Conservation (phyloP, 2,888 invertebrate species). For the Kuschelorhynchus macadamiae region DNA sequence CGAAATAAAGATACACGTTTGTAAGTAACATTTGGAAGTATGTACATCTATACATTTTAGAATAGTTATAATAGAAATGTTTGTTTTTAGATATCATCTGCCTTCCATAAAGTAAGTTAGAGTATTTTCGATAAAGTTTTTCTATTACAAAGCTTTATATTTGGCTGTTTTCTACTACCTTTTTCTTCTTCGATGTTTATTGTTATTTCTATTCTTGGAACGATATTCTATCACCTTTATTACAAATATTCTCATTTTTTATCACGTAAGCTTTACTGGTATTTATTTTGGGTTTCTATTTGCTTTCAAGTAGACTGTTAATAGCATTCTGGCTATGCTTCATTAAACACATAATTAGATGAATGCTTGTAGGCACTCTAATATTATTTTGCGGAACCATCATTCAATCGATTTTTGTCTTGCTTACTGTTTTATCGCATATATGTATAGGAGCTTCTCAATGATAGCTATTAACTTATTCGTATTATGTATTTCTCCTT, state of each 20-base stretch:
- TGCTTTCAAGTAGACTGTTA: not conserved
- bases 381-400: too few relatives aligned
- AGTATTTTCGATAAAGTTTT: slow-evolving; percentile 38
- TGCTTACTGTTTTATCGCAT: too few relatives aligned
- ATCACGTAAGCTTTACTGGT: not conserved
- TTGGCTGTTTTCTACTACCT: slow-evolving; percentile 20
- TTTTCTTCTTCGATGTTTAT: slow-evolving; percentile 11
- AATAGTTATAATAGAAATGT: slow-evolving; percentile 31
- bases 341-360: not conserved
- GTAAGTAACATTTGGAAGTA: not conserved
- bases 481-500: too few relatives aligned
- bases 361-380: not conserved
- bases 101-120: slow-evolving; percentile 48
- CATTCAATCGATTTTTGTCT: too few relatives aligned
- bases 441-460: too few relatives aligned
- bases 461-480: too few relatives aligned
- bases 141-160: slow-evolving; percentile 35
- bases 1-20: not conserved
- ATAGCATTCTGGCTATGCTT: not conserved
- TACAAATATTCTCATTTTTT: not conserved
- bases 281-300: not conserved
- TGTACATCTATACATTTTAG: not conserved
- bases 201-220: not conserved
- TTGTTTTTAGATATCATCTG: slow-evolving; percentile 48
- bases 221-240: not conserved